Evolutionary conservation across 2,797 vertebrate species (phyloP).

Genomic region (Amphiprion clarkii): DNA sequence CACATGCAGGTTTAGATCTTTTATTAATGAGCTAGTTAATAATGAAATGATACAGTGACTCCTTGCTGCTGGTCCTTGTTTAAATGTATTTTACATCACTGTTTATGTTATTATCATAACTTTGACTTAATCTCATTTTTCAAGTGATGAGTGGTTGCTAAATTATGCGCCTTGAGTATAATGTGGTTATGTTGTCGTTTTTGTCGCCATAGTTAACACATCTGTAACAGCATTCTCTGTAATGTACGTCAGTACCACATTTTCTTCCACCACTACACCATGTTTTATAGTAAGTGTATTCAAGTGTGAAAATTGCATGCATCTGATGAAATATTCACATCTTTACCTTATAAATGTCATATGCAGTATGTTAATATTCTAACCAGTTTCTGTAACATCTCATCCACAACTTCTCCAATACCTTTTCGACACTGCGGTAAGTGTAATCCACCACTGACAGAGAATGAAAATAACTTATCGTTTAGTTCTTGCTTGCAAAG

Average conservation of each 20-base stretch:
- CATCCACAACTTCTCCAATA: not conserved
- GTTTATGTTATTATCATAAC: constrained; percentile 11
- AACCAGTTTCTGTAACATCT: no score
- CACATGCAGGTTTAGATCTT: constrained; percentile 4
- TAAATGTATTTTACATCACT: not conserved
- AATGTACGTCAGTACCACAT: not conserved
- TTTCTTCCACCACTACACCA: not conserved
- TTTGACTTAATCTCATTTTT: not conserved
- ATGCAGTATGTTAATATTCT: not conserved
- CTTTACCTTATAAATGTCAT: not conserved
- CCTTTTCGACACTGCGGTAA: not conserved
- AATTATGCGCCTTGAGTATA: not conserved
- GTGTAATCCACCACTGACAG: not conserved
- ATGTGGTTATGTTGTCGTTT: not conserved
- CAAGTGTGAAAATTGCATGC: not conserved
- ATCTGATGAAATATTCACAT: not conserved
- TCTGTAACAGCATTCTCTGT: not conserved
- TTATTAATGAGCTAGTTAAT: constrained; percentile 21
- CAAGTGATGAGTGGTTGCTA: constrained; percentile 3
- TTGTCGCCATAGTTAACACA: not conserved
- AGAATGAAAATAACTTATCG: not conserved
- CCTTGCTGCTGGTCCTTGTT: not conserved
- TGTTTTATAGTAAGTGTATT: not conserved
- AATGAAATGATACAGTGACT: constrained; percentile 15
- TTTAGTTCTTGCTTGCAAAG: not conserved